Evolutionary conservation across 2,888 invertebrate species (phyloP), one percentile per base, ranked within the genome.

Genomic region (Drosophila parthenogenetica): DNA sequence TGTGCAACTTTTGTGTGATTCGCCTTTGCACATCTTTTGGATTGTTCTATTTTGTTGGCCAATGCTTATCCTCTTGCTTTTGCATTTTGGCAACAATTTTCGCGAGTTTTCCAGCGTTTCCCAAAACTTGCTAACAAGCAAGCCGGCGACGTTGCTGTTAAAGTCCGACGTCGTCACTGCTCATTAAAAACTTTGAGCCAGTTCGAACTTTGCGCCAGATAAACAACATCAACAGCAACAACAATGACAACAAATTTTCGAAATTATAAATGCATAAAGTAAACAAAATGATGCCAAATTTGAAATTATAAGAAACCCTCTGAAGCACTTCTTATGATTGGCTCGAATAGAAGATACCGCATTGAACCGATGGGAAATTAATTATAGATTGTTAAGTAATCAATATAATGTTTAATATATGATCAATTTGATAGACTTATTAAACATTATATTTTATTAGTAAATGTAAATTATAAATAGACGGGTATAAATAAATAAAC

Each of bases 141-240:
- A 55, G 51, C 54, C 60, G 3, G 32, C 39, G 48, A 16, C 43
- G 39, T 35, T 48, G 65, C 43, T 55, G 86, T 66, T 73, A 79
- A 85, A 75, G 80, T 69, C 65, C 70, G 69, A 70, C 68, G 73
- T 82, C 83, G 73, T 63, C 71, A 62, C 57, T 84, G 75, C 84
- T 84, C 84, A 84, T 88, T 84, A 88, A 89, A 84, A 84, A 89
- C 81, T 84, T 84, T 87, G 39, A 72, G 58, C 59, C 73, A 69
- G 84, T 80, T 89, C 69, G 87, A 84, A 89, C 87, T 89, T 84
- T 75, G 69, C 60, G 72, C 49, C 85, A 78, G 78, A 87, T 84
- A 87, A 83, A 73, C 80, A 88, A 45, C 45, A 46, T 13, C 63
- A 72, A 55, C 71, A 71, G 0, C 50, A 70, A 67, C 64, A 74